Base-by-base conservation (phyloP, 1,140 invertebrate species). In the Macrobrachium rosenbergii region DNA sequence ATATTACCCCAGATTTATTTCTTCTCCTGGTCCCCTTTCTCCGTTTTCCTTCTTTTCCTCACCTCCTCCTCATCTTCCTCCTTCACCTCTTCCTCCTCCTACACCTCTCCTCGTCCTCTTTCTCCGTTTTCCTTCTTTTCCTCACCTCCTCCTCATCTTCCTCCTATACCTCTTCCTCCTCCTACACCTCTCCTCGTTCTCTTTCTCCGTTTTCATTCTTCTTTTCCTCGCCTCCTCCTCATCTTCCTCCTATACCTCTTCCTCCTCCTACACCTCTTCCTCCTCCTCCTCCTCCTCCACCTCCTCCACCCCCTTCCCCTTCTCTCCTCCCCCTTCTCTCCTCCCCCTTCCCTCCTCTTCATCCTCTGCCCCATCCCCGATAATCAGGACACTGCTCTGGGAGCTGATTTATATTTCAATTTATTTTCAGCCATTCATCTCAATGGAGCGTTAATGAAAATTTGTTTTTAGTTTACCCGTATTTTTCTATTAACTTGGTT, bases 401-500 rank as follows among this genome's bases (percentile, higher is more conserved):
- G 72, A 62, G 45, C 82, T 83, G 82, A 83, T 83, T 83, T 83
- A 83, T 83, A 83, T 83, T 83, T 83, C 82, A 83, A 83, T 83
- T 83, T 83, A 83, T 83, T 83, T 83, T 63, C 82, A 83, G 52
- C 82, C 82, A 83, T 83, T 83, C 82, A 83, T 83, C 82, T 83
- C 67, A 83, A 83, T 83, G 82, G 73, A 83, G 60, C 73, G 82
- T 76, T 83, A 83, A 83, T 83, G 82, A 83, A 83, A 83, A 83
- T 83, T 83, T 83, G 82, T 83, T 83, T 83, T 83, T 83, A 83
- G 82, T 83, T 83, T 83, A 83, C 82, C 73, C 82, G 82, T 83
- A 83, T 83, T 83, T 83, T 83, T 83, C 82, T 83, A 83, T 83
- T 83, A 83, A 83, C 59, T 83, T 83, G 82, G 52, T 80, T 83